These are phyloP conservation scores for Agrotis exclamationis DNA, from an alignment of 2,888 invertebrate genomes.

Conservation along the genomic window DNA sequence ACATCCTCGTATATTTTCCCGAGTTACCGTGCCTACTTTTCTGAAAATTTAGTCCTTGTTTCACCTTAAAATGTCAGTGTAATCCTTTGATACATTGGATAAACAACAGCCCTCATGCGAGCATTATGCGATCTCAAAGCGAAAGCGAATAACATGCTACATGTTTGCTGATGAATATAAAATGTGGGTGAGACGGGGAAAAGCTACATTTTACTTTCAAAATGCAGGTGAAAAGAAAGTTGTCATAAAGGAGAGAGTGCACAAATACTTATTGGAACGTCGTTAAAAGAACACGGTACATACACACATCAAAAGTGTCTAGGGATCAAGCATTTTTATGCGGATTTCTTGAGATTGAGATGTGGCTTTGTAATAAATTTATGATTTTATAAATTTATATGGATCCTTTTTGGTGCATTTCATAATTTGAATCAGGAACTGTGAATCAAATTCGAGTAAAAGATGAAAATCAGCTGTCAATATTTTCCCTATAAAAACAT, in stretches of 20 bases:
- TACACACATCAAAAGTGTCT: no score
- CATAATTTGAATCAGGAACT: no score
- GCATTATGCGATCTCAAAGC: slow-evolving; percentile 23
- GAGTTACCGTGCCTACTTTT: neutral
- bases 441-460: no score
- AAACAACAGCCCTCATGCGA: slow-evolving; percentile 10
- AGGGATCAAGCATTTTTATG: no score
- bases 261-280: slow-evolving; percentile 11
- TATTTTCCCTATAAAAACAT: no score
- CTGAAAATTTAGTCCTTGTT: neutral
- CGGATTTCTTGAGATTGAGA: no score
- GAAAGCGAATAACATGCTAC: slow-evolving; percentile 40
- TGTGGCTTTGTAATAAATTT: no score
- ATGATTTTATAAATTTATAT: no score
- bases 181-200: slow-evolving; percentile 49
- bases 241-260: slow-evolving; percentile 28
- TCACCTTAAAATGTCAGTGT: neutral
- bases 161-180: slow-evolving; percentile 40
- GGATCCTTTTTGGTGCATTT: no score
- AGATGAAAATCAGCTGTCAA: no score
- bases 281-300: no score
- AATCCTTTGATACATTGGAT: neutral
- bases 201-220: slow-evolving; percentile 53
- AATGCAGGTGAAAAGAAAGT: slow-evolving; percentile 57
- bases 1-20: neutral